Evolutionary conservation across 1,140 invertebrate species (phyloP).

Genomic region (Sitobion miscanthi): DNA sequence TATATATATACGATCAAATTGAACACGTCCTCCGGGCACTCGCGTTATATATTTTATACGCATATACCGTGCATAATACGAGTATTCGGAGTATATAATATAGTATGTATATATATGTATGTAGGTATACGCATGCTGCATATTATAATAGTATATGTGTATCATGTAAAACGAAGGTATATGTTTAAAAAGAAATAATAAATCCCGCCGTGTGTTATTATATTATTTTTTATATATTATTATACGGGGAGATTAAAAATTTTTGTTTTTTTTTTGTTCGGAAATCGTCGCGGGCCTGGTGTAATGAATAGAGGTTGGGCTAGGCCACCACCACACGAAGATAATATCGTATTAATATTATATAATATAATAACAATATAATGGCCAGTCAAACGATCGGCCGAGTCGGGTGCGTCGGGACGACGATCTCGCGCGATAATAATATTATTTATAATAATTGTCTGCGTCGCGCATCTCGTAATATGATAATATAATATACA

Average conservation of each 20-base stretch:
- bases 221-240: too few relatives aligned
- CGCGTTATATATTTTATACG: background rate
- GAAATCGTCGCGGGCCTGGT: background rate
- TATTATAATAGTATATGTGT: background rate
- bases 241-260: background rate
- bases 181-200: background rate
- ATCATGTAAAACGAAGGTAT: background rate
- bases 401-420: background rate
- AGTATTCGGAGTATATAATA: background rate
- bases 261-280: background rate
- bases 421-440: background rate
- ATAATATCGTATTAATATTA: background rate
- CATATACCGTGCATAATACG: background rate
- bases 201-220: background rate
- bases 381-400: background rate
- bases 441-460: background rate
- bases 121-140: too few relatives aligned
- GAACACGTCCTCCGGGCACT: background rate
- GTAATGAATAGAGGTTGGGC: constrained; percentile 2
- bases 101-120: too few relatives aligned
- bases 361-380: background rate
- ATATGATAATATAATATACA: background rate
- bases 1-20: background rate
- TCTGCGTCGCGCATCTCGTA: background rate
- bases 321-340: background rate